Evolutionary conservation across 2,888 invertebrate species (phyloP), one percentile per base, ranked within the genome.

Genomic region (Clunio marinus): DNA sequence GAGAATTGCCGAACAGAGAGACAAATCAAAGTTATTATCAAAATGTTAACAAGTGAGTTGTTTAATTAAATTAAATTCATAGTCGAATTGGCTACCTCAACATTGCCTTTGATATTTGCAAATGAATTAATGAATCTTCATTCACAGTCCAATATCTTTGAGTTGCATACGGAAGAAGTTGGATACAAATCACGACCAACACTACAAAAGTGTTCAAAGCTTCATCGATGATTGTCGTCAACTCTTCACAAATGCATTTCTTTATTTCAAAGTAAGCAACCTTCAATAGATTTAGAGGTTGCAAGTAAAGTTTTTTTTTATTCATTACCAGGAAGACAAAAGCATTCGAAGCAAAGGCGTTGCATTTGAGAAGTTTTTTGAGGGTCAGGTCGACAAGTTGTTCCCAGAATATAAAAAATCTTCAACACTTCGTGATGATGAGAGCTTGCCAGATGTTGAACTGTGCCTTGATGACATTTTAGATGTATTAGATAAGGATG

Each of bases 171-270:
- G 90, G 74, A 85, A 86, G 74, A 89, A 88, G 80, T 81, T 96
- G 75, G 88, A 90, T 78, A 86, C 89, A 74, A 83, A 83, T 71
- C 81, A 85, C 73, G 83, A 84, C 65, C 83, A 85, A 75, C 88
- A 89, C 75, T 96, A 95, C 80, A 81, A 84, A 73, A 84, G 84
- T 75, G 83, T 90, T 69, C 83, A 87, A 74, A 86, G 89, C 73
- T 88, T 94, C 77, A 83, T 95, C 69, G 81, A 84, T 69, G 95
- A 96, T 80, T 85, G 91, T 71, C 84, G 91, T 69, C 83, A 90
- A 73, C 88, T 96, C 77, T 94, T 96, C 81, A 87, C 86, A 77
- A 94, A 94, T 81, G 95, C 93, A 45, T 89, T 88, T 76, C 82
- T 83, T 20, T 93, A 88, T 79, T 93, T 94, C 81, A 84, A 88